A percentile compares a stretch with the other conserved stretches of the same genome.
phyloP scores from a whole-genome alignment of 2,888 invertebrate genomes.

The Pediacus dermestoides region DNA sequence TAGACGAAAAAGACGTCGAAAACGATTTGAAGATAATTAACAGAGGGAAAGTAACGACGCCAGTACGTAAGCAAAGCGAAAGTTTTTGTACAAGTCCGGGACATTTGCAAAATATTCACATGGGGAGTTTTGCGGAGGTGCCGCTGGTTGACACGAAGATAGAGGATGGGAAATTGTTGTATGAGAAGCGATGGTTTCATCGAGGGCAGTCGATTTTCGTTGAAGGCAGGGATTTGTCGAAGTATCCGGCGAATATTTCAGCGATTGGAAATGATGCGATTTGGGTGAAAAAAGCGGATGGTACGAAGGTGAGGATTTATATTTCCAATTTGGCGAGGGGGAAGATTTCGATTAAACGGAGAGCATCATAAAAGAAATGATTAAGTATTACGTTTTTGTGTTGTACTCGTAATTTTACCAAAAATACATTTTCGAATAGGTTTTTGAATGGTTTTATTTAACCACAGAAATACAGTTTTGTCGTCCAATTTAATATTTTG shows the following conservation, averaged over 20 bases:
- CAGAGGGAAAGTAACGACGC: conserved; percentile 52
- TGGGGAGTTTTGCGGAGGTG: conserved; percentile 34
- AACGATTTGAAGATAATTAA: conserved; percentile 73
- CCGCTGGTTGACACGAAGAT: conserved; percentile 76
- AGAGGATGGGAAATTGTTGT: conserved; percentile 90
- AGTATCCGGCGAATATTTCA: conserved; percentile 86
- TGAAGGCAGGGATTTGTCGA: conserved; percentile 80
- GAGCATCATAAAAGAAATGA: conserved; percentile 62
- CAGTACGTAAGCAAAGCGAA: conserved; percentile 55
- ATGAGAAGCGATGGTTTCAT: conserved; percentile 93
- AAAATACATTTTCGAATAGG: too few species aligned
- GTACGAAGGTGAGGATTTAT: conserved; percentile 78
- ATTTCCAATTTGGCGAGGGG: conserved; percentile 81
- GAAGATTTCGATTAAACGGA: conserved; percentile 81
- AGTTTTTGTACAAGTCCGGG: conserved; percentile 48
- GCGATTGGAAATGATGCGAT: conserved; percentile 91
- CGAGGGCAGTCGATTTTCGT: conserved; percentile 90
- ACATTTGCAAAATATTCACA: conserved; percentile 33
- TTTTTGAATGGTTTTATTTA: too few species aligned
- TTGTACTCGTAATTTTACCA: too few species aligned
- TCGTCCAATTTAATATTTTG: too few species aligned
- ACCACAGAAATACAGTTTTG: too few species aligned
- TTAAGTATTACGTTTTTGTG: too few species aligned
- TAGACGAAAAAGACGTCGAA: conserved; percentile 87
- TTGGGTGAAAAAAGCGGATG: conserved; percentile 85